Conservation (phyloP, 2,797 vertebrate genomes). For the Clarias pachynema region DNA sequence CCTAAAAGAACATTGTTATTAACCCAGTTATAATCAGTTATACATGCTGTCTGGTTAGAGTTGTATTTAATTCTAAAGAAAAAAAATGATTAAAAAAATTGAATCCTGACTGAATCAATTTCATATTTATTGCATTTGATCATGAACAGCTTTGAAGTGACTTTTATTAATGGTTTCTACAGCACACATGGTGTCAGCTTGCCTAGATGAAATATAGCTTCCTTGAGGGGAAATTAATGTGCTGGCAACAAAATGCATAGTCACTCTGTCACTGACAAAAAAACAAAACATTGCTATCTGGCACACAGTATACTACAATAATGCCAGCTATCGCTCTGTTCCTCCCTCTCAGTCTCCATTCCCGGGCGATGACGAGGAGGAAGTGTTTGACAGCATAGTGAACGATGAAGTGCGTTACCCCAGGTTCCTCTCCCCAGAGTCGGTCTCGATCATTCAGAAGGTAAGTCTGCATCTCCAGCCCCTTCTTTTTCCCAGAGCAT, state of each 20-base stretch:
- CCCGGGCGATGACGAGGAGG: constrained; percentile 94
- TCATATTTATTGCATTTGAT: background rate
- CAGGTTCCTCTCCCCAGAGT: constrained; percentile 80
- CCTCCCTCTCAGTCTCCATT: constrained; percentile 83
- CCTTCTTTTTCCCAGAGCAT: background rate
- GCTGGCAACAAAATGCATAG: background rate
- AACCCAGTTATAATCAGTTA: background rate
- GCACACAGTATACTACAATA: background rate
- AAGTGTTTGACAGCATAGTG: constrained; percentile 96
- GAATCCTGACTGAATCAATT: background rate
- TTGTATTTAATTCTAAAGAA: background rate
- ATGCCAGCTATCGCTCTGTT: background rate
- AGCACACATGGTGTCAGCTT: background rate
- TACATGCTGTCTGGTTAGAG: background rate
- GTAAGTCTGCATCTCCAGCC: constrained; percentile 61
- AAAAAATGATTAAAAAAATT: background rate
- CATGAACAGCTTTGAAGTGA: background rate
- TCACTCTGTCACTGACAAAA: background rate
- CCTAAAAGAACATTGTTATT: background rate
- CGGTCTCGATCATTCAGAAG: constrained; percentile 85
- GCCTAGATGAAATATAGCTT: background rate
- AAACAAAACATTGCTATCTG: background rate
- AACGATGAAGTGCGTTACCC: constrained; percentile 87
- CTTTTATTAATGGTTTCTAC: constrained; percentile 3
- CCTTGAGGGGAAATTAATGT: background rate